phyloP scores from a whole-genome alignment of 2,113 vertebrate genomes.

The Macaca nemestrina region DNA sequence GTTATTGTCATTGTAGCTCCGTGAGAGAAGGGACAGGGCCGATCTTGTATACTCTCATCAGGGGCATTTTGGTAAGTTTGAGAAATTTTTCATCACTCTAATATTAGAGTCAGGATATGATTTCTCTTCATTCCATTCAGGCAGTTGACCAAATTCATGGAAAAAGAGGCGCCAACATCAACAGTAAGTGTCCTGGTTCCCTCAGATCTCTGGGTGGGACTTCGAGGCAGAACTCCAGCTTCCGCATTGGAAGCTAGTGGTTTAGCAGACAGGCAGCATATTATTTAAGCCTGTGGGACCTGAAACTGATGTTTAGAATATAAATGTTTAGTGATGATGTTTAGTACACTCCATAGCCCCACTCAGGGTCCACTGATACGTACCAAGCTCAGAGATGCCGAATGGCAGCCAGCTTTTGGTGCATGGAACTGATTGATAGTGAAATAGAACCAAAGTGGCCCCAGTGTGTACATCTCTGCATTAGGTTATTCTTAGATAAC shows the following conservation, averaged over 20 bases:
- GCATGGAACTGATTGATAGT: background rate
- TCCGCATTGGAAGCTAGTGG: background rate
- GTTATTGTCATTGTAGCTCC: background rate
- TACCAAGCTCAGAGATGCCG: background rate
- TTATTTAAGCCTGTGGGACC: background rate
- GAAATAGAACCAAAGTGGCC: background rate
- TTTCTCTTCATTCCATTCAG: background rate
- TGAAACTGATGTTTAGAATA: background rate
- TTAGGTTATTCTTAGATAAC: background rate
- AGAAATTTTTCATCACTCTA: background rate
- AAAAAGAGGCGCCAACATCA: rapidly evolving
- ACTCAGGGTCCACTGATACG: rapidly evolving
- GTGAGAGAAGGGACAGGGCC: background rate
- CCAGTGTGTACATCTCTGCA: background rate
- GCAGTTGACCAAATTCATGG: background rate
- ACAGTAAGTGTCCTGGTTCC: background rate
- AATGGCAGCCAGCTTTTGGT: background rate
- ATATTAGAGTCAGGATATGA: background rate
- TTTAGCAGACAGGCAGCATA: background rate
- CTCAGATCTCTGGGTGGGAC: rapidly evolving
- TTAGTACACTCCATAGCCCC: background rate
- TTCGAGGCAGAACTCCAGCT: background rate
- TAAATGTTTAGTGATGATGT: too few relatives aligned
- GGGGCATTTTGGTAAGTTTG: background rate
- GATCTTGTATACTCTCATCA: background rate